Percentiles rank a stretch among this genome's conserved stretches.
phyloP scores from a whole-genome alignment of 2,888 invertebrate species.

The Mallateleia sp. region DNA sequence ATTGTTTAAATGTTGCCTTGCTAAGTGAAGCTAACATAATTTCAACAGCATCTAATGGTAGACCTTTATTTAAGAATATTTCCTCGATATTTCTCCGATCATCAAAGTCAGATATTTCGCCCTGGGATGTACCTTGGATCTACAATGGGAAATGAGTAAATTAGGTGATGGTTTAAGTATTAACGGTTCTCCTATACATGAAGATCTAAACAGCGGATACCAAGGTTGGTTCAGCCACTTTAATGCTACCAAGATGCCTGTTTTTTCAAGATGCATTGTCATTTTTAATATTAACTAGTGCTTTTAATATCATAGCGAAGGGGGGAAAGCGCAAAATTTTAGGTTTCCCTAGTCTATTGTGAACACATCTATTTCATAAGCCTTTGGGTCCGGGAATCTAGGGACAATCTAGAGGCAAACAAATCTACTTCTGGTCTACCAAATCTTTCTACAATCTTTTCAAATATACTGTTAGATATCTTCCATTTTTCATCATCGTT shows the following conservation, averaged over 20 bases:
- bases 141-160: slow-evolving; percentile 44
- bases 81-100: slow-evolving; percentile 46
- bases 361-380: slow-evolving; percentile 44
- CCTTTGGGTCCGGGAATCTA: slow-evolving; percentile 43
- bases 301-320: too few species aligned
- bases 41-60: slow-evolving; percentile 47
- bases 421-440: slow-evolving; percentile 53
- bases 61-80: slow-evolving; percentile 30
- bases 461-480: too few species aligned
- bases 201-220: too few species aligned
- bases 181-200: slow-evolving; percentile 7
- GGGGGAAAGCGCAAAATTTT: too few species aligned
- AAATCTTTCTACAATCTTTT: slow-evolving; percentile 37
- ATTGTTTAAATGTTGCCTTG: slow-evolving; percentile 75
- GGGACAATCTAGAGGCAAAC: slow-evolving; percentile 46
- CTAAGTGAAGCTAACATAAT: slow-evolving; percentile 76
- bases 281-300: too few species aligned
- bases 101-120: slow-evolving; percentile 33
- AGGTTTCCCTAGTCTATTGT: too few species aligned
- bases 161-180: slow-evolving; percentile 38
- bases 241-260: too few species aligned
- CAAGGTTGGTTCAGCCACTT: too few species aligned
- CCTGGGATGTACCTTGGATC: slow-evolving; percentile 29
- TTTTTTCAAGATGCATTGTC: too few species aligned
- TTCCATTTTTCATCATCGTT: slow-evolving; percentile 75